Conservation (phyloP, 2,888 invertebrate genomes). For the Drepana falcataria region DNA sequence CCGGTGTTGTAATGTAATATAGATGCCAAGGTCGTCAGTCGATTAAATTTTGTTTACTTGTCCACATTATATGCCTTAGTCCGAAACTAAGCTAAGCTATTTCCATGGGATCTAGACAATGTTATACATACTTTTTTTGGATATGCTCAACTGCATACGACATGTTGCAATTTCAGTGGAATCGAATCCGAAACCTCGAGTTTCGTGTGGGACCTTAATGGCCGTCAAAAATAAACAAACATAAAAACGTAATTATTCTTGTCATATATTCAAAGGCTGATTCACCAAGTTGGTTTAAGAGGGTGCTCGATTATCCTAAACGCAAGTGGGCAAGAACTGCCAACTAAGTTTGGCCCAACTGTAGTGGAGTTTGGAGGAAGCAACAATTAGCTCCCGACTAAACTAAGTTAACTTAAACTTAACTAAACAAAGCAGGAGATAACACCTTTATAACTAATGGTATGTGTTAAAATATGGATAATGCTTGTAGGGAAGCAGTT, state of each 20-base stretch:
- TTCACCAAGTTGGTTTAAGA: not conserved
- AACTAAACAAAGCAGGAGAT: slow-evolving; percentile 13
- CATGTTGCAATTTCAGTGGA: no score
- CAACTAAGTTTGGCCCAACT: slow-evolving; percentile 10
- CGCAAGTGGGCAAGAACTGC: slow-evolving; percentile 14
- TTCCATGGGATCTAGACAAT: no score
- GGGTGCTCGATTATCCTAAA: slow-evolving; percentile 17
- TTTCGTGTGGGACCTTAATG: not conserved
- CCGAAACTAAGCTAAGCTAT: no score
- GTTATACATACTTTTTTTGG: no score
- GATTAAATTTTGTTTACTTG: no score
- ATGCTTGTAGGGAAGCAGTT: not conserved
- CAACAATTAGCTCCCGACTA: slow-evolving; percentile 31
- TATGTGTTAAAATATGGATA: not conserved
- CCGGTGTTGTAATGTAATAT: no score
- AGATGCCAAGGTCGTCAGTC: no score
- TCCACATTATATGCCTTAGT: no score
- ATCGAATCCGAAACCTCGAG: no score
- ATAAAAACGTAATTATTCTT: no score
- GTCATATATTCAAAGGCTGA: no score
- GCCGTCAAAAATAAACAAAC: not conserved
- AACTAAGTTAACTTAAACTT: slow-evolving; percentile 11
- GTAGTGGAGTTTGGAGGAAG: slow-evolving; percentile 17
- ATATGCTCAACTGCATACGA: no score
- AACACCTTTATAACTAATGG: slow-evolving; percentile 8